A percentile compares a stretch with the other conserved stretches of the same genome.
Evolutionary conservation across 2,888 invertebrate species (phyloP).

Genomic region (Pecten maximus): DNA sequence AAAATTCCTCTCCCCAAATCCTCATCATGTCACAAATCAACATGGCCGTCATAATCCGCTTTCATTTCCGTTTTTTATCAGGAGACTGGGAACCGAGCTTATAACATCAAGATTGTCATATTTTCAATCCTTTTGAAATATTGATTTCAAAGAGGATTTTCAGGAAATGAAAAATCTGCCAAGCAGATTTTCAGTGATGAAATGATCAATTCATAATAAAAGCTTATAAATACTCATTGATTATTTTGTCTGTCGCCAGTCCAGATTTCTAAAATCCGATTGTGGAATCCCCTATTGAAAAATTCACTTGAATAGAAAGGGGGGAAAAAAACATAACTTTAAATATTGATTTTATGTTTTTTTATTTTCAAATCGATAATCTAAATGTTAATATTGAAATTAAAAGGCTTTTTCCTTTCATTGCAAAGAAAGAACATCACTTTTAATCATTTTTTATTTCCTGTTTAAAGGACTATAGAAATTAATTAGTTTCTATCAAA

Average conservation of each 20-base stretch:
- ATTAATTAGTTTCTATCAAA: not conserved
- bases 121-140: conserved; percentile 30
- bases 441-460: not conserved
- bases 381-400: not conserved
- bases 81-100: not conserved
- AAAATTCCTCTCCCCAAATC: not conserved
- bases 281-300: not conserved
- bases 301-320: too few relatives aligned
- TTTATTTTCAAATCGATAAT: not conserved
- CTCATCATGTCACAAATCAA: not conserved
- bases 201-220: not conserved
- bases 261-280: not conserved
- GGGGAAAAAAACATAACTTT: not conserved
- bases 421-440: not conserved
- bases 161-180: conserved; percentile 9
- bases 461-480: not conserved
- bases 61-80: not conserved
- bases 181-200: not conserved
- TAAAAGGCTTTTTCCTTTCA: not conserved
- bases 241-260: not conserved
- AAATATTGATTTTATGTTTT: not conserved
- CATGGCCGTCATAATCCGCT: not conserved
- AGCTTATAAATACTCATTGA: not conserved
- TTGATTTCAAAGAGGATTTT: conserved; percentile 26
- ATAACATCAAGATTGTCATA: not conserved